These are phyloP conservation scores for Clarias fuscus DNA, from an alignment of 2,797 vertebrate species.

Conservation along the genomic window DNA sequence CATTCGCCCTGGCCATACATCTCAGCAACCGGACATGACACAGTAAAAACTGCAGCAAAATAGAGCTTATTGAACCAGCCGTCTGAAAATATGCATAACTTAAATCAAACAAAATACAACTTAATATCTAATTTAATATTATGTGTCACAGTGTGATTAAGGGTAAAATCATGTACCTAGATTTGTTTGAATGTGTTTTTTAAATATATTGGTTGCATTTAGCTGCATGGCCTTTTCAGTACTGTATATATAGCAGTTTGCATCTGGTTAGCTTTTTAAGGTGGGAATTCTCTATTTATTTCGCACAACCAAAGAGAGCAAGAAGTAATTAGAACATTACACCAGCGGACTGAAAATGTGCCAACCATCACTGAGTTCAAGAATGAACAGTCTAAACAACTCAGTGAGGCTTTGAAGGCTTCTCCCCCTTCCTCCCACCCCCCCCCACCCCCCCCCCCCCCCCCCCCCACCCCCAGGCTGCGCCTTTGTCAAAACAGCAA, in stretches of 20 bases:
- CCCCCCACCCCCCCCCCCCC: too few species aligned
- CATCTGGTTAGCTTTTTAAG: background rate
- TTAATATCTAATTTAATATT: too few species aligned
- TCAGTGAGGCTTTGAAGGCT: background rate
- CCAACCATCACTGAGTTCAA: background rate
- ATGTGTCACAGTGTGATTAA: background rate
- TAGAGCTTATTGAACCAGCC: too few species aligned
- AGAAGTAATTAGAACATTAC: background rate
- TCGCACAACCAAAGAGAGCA: background rate
- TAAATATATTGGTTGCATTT: background rate
- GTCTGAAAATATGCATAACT: too few species aligned
- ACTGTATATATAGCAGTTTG: background rate
- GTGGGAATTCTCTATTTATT: background rate
- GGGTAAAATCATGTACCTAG: background rate
- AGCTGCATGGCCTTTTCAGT: background rate
- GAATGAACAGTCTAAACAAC: background rate
- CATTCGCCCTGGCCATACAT: too few species aligned
- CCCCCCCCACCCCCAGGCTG: background rate
- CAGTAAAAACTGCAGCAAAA: too few species aligned
- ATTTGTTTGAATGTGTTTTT: background rate
- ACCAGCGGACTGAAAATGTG: background rate
- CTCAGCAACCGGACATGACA: too few species aligned
- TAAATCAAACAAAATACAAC: too few species aligned
- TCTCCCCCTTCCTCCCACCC: too few species aligned
- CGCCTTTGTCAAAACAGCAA: conserved; percentile 8